Evolutionary conservation across 2,888 invertebrate species (phyloP), one percentile per base, ranked within the genome.

Genomic region (Craniophora ligustri): DNA sequence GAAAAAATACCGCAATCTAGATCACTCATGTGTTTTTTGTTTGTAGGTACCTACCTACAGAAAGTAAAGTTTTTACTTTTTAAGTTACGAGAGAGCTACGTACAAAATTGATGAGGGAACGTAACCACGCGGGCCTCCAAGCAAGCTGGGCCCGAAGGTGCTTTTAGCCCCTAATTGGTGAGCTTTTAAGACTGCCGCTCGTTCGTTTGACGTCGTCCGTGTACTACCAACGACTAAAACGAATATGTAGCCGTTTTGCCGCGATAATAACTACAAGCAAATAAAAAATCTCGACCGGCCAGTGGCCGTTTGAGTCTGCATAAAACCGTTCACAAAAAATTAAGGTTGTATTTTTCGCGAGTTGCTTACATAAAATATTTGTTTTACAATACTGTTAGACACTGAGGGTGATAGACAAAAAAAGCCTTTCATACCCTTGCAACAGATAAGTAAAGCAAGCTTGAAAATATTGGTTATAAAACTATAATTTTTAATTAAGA

Each of bases 161-260:
- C 94, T 94, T 94, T 94, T 94, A 94, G 92, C 82, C 86, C 88
- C 85, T 94, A 94, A 94, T 94, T 94, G 94, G 90, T 85, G 81
- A 88, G 94, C 94, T 94, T 94, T 94, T 93, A 94, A 93, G 93
- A 93, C 90, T 89, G 78, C 89, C 90, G 87, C 85, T 84, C 84
- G 83, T 89, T 90, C 89, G 88, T 91, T 90, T 89, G 87, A 88
- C 89, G 80, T 87, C 86, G 82, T 79, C 68, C 77, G 64, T 67
- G 81, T 82, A 86, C 82, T 68, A 72, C 62, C 78, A 69, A 73
- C 69, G 77, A 75, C 69, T 76, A 82, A 85, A 85, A 80, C 70
- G 77, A 75, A 78, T 72, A 71, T 60, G 54, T 42, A 58, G 45
- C 67, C 63, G 73, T 71, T 72, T 81, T 76, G 66, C 72, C 67